A percentile compares a stretch with the other conserved stretches of the same genome.
These are phyloP conservation scores for Prosopocoilus inquinatus DNA, from an alignment of 2,888 invertebrate species.

Conservation along the genomic window DNA sequence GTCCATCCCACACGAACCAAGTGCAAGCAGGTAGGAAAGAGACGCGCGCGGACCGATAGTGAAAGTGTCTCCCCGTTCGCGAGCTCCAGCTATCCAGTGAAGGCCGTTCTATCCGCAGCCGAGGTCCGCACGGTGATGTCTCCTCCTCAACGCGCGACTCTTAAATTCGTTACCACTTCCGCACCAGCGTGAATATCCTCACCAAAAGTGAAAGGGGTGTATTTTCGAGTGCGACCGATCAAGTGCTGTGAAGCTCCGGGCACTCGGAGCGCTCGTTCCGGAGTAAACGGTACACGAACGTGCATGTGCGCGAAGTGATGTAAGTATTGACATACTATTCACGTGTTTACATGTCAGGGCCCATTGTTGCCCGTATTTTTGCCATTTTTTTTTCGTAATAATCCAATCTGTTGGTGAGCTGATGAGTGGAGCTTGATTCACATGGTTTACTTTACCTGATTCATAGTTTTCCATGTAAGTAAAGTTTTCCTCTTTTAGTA, in stretches of 20 bases:
- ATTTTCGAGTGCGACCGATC: conserved; percentile 26
- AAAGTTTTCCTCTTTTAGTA: too few species aligned
- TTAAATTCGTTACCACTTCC: conserved; percentile 27
- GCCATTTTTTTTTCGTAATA: conserved; percentile 5
- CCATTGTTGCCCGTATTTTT: conserved; percentile 27
- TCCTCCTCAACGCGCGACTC: conserved; percentile 21
- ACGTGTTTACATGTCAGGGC: conserved; percentile 35
- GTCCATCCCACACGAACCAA: conserved; percentile 7
- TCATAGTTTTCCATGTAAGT: too few species aligned
- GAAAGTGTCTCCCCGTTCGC: conserved; percentile 31
- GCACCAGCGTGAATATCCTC: conserved; percentile 17
- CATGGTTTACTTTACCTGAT: too few species aligned
- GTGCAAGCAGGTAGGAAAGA: not conserved
- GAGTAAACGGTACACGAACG: conserved; percentile 22
- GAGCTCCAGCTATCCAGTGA: conserved; percentile 13
- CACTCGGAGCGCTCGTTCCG: conserved; percentile 18
- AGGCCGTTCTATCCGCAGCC: conserved; percentile 29
- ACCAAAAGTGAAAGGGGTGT: conserved; percentile 31
- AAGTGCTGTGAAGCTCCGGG: conserved; percentile 15
- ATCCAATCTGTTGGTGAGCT: not conserved
- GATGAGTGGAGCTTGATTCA: too few species aligned
- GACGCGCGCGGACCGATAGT: conserved; percentile 27
- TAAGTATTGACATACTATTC: conserved; percentile 34
- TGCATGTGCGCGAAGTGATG: conserved; percentile 33
- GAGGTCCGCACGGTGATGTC: conserved; percentile 29